These are phyloP conservation scores for Gymnocephalus cernua DNA, from an alignment of 2,113 vertebrate species.

Conservation along the genomic window DNA sequence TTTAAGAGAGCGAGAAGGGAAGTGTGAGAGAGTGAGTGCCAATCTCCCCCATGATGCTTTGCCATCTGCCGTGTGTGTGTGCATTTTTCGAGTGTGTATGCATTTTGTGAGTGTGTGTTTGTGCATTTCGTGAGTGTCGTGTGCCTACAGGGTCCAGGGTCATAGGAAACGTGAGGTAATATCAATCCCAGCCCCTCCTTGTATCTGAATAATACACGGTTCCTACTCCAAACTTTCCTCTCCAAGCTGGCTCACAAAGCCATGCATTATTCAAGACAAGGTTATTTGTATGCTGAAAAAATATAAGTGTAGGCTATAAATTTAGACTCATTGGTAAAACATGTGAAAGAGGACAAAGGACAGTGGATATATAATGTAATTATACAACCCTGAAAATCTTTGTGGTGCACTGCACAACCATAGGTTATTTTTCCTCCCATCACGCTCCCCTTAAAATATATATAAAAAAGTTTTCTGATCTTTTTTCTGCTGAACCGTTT, in stretches of 20 bases:
- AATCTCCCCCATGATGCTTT: conserved; percentile 83
- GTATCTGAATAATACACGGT: conserved; percentile 16
- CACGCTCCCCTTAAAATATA: background rate
- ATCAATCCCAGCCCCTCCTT: conserved; percentile 46
- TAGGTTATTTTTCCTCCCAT: background rate
- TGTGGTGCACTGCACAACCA: conserved; percentile 2
- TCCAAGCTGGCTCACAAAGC: conserved; percentile 40
- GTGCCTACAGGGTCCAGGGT: conserved; percentile 63
- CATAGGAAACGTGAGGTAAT: conserved; percentile 65
- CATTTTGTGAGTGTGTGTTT: background rate
- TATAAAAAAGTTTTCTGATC: background rate
- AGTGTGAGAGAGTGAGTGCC: conserved; percentile 71
- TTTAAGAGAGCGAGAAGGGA: conserved; percentile 68
- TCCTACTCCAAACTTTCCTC: conserved; percentile 36
- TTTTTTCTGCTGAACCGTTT: background rate
- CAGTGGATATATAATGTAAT: conserved; percentile 15
- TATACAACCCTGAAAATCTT: conserved; percentile 7
- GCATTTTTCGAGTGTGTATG: background rate
- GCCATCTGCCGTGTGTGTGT: conserved; percentile 77
- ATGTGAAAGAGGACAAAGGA: conserved; percentile 17
- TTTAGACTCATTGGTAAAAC: conserved; percentile 24
- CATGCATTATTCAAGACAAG: conserved; percentile 47
- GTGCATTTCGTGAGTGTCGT: conserved; percentile 37
- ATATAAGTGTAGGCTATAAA: background rate
- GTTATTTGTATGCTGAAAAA: conserved; percentile 44